Evolutionary conservation across 2,888 invertebrate genomes (phyloP).

Genomic region (Agrilus mali): DNA sequence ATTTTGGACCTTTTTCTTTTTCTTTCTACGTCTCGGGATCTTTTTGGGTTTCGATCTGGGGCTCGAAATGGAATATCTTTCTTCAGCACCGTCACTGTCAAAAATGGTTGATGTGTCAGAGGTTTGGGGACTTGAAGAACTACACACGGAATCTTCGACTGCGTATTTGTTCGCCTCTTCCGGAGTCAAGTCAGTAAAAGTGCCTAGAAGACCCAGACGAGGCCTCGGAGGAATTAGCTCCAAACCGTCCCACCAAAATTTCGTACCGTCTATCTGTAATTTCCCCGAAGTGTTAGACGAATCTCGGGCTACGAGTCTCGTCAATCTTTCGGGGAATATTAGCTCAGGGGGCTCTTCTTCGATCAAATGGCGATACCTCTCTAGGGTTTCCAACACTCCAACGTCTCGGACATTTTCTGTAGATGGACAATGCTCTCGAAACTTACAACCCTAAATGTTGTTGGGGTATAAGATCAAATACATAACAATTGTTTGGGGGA

Average conservation of each 20-base stretch:
- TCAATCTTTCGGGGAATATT: constrained; percentile 55
- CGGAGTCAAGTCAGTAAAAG: constrained; percentile 13
- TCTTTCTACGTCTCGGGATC: background rate
- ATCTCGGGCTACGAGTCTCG: constrained; percentile 48
- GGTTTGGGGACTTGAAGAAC: constrained; percentile 7
- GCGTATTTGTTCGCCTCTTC: constrained; percentile 1
- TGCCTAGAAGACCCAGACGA: constrained; percentile 48
- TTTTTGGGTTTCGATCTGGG: constrained; percentile 1
- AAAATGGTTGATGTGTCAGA: constrained; percentile 11
- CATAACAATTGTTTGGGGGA: constrained; percentile 28
- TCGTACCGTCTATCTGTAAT: constrained; percentile 32
- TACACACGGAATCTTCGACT: constrained; percentile 6
- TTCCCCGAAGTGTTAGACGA: too few relatives aligned
- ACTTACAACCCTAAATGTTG: constrained; percentile 47
- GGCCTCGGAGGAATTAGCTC: constrained; percentile 49
- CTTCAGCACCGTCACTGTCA: constrained; percentile 22
- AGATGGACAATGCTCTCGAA: constrained; percentile 56
- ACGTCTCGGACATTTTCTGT: constrained; percentile 53
- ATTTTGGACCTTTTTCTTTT: constrained; percentile 8
- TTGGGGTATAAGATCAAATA: too few relatives aligned
- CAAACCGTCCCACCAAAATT: constrained; percentile 64
- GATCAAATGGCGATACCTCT: constrained; percentile 44
- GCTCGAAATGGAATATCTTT: constrained; percentile 14
- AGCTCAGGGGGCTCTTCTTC: constrained; percentile 52
- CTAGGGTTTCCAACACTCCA: constrained; percentile 48